Base-by-base conservation (phyloP, 2,888 invertebrate species). In the Orchesellides sinensis region DNA sequence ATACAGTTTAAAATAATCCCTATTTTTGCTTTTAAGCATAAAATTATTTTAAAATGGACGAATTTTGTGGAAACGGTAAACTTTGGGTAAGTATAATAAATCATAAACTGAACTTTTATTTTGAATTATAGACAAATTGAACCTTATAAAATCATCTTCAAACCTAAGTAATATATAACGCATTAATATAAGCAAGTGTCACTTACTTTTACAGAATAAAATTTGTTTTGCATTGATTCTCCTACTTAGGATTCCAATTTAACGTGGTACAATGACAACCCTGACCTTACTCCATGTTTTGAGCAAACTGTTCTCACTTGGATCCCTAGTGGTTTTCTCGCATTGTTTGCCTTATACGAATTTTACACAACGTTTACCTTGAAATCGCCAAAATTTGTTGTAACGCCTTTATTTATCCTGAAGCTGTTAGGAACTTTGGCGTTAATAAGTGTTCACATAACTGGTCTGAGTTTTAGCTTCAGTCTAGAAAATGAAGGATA, bases 261-360 rank as follows among this genome's bases (percentile, higher is more conserved):
- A 88, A 93, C 96, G 78, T 97, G 97, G 97, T 90, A 94, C 89
- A 95, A 97, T n/a, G 88, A 89, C 6, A 88, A 90, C 69, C 92
- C 92, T 0, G 89, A 90, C 75, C 90, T 92, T 80, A 91, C 91
- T 27, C 89, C 89, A 79, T 92, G 92, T 88, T 91, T 92, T 88
- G 90, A 91, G 87, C 89, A 90, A 82, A 92, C 92, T 0, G 89
- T 91, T 2, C 87, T 92, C 27, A 89, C 90, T 17, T 92, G 92
- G 92, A 88, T 90, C 5, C 92, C 92, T 0, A 90, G 91, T 84
- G 89, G 88, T 12, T 89, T 90, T 75, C 88, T 91, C 3, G 68
- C 29, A 29, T 27, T 78, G 32, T 56, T 78, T 5, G n/a, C 27
- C 17, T 14, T 69, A 14, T 59, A 59, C 69, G 56, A 56, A 32